phyloP scores from a whole-genome alignment of 37 sponge, comb jelly and placozoan genomes.

The Cladorhizidae sp. region DNA sequence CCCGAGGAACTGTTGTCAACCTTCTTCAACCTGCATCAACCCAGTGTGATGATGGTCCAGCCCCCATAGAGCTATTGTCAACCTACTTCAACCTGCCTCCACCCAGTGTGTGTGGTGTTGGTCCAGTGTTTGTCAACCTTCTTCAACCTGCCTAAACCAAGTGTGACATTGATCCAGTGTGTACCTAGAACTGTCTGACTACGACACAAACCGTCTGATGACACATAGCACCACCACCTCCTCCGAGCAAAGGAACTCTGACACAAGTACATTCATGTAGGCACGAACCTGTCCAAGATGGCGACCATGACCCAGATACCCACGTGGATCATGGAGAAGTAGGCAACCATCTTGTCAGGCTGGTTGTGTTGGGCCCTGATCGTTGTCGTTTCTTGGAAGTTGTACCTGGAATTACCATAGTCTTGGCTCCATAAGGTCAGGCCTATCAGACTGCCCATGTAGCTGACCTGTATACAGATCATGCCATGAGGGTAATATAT shows the following conservation, averaged over 20 bases:
- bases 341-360: slow-evolving; percentile 36
- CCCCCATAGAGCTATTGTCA: no score
- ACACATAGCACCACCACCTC: no score
- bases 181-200: no score
- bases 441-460: slow-evolving; percentile 13
- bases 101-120: no score
- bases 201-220: neutral
- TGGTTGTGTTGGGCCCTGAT: neutral
- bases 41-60: no score
- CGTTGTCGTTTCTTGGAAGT: neutral
- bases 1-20: neutral
- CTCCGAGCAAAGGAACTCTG: no score
- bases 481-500: no score
- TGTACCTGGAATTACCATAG: neutral
- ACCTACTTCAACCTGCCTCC: no score
- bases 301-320: slow-evolving; percentile 51
- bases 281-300: slow-evolving; percentile 36
- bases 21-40: no score
- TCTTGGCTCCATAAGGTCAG: slow-evolving; percentile 3
- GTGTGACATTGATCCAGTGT: neutral
- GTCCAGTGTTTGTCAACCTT: no score
- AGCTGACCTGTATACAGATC: slow-evolving; percentile 22
- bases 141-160: no score
- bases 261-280: no score
- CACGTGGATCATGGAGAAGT: slow-evolving; percentile 48